Evolutionary conservation across 2,113 vertebrate genomes (phyloP).

Genomic region (Silurus glanis): DNA sequence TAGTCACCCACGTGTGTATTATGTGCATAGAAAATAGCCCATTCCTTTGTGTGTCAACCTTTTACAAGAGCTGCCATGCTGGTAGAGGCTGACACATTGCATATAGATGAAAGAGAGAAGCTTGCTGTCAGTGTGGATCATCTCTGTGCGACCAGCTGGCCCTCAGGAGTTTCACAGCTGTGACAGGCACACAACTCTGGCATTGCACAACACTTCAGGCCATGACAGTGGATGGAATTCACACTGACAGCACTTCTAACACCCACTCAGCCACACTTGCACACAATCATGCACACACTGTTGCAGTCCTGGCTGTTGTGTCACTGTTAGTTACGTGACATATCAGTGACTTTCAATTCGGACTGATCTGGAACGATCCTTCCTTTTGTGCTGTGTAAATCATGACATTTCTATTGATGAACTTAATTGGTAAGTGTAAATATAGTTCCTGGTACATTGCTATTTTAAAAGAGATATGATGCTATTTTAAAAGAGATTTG

Average conservation of each 20-base stretch:
- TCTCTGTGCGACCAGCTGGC: constrained; percentile 28
- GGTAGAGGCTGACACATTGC: neutral
- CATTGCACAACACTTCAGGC: constrained; percentile 31
- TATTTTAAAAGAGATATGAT: neutral
- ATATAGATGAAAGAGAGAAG: constrained; percentile 19
- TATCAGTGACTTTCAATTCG: neutral
- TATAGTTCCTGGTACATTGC: neutral
- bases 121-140: constrained; percentile 3
- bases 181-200: constrained; percentile 33
- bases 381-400: neutral
- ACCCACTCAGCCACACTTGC: neutral
- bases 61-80: neutral
- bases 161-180: constrained; percentile 43
- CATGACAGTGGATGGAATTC: constrained; percentile 8
- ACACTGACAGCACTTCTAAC: constrained; percentile 25
- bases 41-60: constrained; percentile 12
- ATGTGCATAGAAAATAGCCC: neutral
- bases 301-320: constrained; percentile 5
- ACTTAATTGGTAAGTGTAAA: neutral
- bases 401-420: neutral
- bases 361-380: neutral
- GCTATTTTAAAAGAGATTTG: neutral
- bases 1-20: neutral
- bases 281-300: neutral
- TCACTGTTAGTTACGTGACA: neutral